phyloP scores from a whole-genome alignment of 2,888 invertebrate species.

The Periphyllus acericola region DNA sequence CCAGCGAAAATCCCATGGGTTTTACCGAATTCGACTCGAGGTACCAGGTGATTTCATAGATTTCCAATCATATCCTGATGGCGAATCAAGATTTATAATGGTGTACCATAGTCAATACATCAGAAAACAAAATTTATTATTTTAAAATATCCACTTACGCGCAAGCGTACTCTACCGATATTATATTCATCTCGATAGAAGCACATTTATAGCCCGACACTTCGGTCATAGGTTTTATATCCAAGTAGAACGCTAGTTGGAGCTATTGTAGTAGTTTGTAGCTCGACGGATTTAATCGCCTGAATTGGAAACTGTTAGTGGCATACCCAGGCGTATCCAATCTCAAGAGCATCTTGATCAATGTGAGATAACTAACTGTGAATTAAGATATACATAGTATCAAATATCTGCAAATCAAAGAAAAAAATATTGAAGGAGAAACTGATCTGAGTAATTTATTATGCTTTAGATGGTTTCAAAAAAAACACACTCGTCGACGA shows the following conservation, averaged over 20 bases:
- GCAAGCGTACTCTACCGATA: neutral
- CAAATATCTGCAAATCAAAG: no score
- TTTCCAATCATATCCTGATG: neutral
- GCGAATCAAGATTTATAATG: neutral
- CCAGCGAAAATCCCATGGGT: neutral
- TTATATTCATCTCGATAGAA: neutral
- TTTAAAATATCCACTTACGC: neutral
- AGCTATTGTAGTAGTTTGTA: no score
- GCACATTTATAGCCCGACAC: neutral
- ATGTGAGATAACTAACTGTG: no score
- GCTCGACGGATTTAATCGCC: no score
- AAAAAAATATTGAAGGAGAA: no score
- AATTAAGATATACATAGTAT: no score
- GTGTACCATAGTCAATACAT: neutral
- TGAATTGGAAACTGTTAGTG: no score
- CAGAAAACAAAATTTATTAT: neutral
- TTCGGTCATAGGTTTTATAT: neutral
- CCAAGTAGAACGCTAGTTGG: neutral
- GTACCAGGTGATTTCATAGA: neutral
- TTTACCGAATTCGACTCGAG: neutral
- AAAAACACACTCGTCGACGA: no score
- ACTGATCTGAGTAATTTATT: no score
- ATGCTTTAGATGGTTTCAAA: no score
- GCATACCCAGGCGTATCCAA: no score
- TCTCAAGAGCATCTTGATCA: no score